Base-by-base conservation (phyloP, 2,797 vertebrate species). In the Micropoecilia bifurca region DNA sequence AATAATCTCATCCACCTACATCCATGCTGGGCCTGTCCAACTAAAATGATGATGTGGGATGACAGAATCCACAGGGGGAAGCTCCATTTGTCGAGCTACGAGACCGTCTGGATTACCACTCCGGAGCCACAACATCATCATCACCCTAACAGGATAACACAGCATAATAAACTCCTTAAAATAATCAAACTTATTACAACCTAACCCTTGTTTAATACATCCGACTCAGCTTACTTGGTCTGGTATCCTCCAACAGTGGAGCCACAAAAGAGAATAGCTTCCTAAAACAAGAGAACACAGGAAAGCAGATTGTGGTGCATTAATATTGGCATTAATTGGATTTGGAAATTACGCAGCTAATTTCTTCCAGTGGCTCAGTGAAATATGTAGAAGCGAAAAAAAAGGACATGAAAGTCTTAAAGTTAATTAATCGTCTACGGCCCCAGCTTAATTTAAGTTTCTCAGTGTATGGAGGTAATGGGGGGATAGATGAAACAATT, bases 131-230 rank as follows among this genome's bases (percentile, higher is more conserved):
- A 83, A 87, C 91, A 86, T 88, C 90, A 85, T 88, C 91, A 80
- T 85, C 88, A 89, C 91, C 88, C 91, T 94, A 94, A 94, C 88
- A 90, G 93, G 92, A 95, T 94, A 93, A 95, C 89, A 89, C 83
- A 80, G 87, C 84, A 92, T 90, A 90, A 91, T 91, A 92, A 93
- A 95, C 88, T 88, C 88, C 90, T 89, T 91, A 84, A 91, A 93
- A 94, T 91, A 93, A 93, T 93, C 90, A 78, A 93, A 94, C 83
- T 92, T 94, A 94, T 94, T 93, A 94, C 83, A 91, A 90, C 88
- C 83, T 94, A 91, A 92, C 91, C 91, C 92, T 81, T 36, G 88
- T 93, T 92, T 87, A 93, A 87, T 81, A 84, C 89, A 89, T 76
- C 85, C 80, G 79, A 83, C 85, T 88, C 79, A 78, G 91, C 90